phyloP scores from a whole-genome alignment of 1,140 invertebrate genomes.

The Neomicropteryx cornuta region DNA sequence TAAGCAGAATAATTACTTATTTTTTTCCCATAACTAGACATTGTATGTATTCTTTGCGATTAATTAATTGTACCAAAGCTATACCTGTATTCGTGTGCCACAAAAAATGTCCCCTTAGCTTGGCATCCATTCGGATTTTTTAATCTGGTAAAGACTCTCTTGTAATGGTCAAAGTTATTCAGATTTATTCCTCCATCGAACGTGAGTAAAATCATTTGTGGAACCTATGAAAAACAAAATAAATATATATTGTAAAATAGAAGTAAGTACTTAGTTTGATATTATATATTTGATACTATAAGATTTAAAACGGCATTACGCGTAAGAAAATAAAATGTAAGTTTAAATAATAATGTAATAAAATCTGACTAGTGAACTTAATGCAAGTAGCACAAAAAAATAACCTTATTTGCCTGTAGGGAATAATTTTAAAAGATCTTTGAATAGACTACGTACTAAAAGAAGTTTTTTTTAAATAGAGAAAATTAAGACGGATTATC shows the following conservation, averaged over 20 bases:
- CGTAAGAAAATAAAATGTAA: conserved; percentile 1
- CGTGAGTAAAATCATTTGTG: conserved; percentile 87
- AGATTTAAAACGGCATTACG: conserved; percentile 2
- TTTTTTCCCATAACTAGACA: conserved; percentile 1
- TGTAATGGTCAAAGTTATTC: conserved; percentile 84
- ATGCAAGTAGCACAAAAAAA: too few species aligned
- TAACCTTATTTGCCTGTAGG: too few species aligned
- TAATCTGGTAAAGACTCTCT: conserved; percentile 69
- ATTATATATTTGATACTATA: conserved; percentile 5
- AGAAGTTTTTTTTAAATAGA: too few species aligned
- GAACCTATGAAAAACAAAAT: conserved; percentile 51
- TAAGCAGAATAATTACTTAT: not conserved
- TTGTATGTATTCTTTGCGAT: not conserved
- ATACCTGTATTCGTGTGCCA: conserved; percentile 82
- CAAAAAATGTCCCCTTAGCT: conserved; percentile 86
- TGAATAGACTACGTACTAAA: too few species aligned
- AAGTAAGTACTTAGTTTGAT: too few species aligned
- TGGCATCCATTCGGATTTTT: conserved; percentile 84
- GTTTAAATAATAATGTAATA: conserved; percentile 1
- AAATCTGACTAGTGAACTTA: too few species aligned
- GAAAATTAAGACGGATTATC: too few species aligned
- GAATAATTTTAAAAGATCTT: too few species aligned
- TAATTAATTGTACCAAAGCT: conserved; percentile 5
- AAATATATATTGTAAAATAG: too few species aligned
- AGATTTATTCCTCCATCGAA: conserved; percentile 90